Conservation (phyloP, 2,888 invertebrate species). For the Sericinus montela region DNA sequence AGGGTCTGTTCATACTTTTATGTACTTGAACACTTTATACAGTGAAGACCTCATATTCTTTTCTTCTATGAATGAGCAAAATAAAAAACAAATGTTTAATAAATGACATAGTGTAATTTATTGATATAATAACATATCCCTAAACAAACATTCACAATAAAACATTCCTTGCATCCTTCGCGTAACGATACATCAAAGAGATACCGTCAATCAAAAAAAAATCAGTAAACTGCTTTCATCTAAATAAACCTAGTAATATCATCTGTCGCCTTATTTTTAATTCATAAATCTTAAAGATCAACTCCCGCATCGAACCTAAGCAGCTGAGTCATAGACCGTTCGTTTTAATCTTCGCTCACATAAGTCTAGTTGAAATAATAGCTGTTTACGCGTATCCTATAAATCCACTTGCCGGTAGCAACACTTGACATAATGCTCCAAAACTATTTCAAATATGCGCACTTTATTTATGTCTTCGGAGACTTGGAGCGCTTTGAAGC, state of each 20-base stretch:
- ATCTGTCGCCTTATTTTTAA: neutral
- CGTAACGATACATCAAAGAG: no score
- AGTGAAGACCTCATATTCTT: no score
- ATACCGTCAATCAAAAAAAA: neutral
- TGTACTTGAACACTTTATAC: no score
- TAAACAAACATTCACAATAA: no score
- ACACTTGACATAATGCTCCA: slow-evolving; percentile 31
- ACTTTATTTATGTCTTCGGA: slow-evolving; percentile 22
- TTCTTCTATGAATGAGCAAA: no score
- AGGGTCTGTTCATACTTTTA: no score
- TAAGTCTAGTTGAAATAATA: slow-evolving; percentile 44
- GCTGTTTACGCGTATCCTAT: slow-evolving; percentile 36
- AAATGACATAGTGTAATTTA: no score
- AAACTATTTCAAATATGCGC: slow-evolving; percentile 34
- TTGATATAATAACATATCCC: no score
- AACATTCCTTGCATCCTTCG: no score
- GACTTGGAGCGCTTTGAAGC: slow-evolving; percentile 10
- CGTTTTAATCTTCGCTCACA: slow-evolving; percentile 37
- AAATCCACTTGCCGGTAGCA: slow-evolving; percentile 57
- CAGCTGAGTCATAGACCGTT: slow-evolving; percentile 24
- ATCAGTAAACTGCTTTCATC: neutral
- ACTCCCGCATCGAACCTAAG: slow-evolving; percentile 16
- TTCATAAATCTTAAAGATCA: slow-evolving; percentile 12
- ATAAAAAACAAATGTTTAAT: no score
- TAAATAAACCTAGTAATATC: neutral